Evolutionary conservation across 1,140 invertebrate genomes (phyloP).

Genomic region (Homarus americanus): DNA sequence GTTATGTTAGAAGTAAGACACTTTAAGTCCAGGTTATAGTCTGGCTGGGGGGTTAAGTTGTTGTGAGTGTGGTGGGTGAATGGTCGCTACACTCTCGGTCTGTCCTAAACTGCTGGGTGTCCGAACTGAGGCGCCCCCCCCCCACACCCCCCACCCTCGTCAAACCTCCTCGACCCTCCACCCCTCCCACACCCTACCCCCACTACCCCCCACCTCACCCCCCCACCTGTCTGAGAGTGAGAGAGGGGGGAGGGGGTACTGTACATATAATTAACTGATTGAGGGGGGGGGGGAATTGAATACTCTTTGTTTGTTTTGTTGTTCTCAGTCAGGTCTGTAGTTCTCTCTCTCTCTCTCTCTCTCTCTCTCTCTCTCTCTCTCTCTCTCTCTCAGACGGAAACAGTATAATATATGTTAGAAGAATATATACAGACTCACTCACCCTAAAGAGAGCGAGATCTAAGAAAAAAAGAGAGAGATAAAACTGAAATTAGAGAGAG

Average conservation of each 20-base stretch:
- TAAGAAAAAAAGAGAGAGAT: too few relatives aligned
- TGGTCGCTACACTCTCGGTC: not conserved
- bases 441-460: too few relatives aligned
- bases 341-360: slow-evolving; percentile 6
- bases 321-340: not conserved
- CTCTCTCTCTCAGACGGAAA: not conserved
- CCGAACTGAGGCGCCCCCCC: not conserved
- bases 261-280: not conserved
- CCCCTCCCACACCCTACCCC: too few relatives aligned
- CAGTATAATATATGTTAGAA: too few relatives aligned
- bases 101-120: not conserved
- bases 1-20: not conserved
- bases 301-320: not conserved
- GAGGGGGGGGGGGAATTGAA: not conserved
- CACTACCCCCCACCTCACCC: not conserved
- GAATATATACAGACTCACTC: too few relatives aligned
- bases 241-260: not conserved
- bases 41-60: not conserved
- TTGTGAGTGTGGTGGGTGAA: not conserved
- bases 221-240: not conserved
- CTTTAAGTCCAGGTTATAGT: not conserved
- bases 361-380: slow-evolving; percentile 6
- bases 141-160: not conserved
- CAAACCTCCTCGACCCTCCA: not conserved
- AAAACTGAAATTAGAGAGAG: too few relatives aligned